phyloP scores from a whole-genome alignment of 2,113 vertebrate genomes.

The Melospiza georgiana region DNA sequence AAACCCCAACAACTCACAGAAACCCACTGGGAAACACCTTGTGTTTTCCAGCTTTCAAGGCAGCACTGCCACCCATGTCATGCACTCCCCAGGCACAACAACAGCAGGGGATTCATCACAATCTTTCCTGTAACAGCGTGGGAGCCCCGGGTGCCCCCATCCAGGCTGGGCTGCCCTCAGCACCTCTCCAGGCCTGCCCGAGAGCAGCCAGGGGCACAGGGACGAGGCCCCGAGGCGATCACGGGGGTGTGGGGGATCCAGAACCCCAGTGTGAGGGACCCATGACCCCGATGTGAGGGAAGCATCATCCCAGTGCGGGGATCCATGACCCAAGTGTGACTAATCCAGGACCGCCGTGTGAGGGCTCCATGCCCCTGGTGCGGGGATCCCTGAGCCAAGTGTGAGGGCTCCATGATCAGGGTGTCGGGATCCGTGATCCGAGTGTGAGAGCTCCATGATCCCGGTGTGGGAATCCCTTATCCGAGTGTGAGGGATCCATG shows the following conservation, averaged over 20 bases:
- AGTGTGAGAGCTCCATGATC: accelerated
- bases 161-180: not conserved
- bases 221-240: too few relatives aligned
- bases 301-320: accelerated
- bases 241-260: not conserved
- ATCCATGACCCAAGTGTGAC: accelerated
- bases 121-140: too few relatives aligned
- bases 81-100: not conserved
- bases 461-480: not conserved
- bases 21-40: not conserved
- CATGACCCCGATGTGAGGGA: not conserved
- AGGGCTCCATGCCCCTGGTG: accelerated
- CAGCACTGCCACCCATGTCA: not conserved
- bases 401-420: too few relatives aligned
- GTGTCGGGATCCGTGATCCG: not conserved
- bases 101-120: not conserved
- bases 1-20: accelerated
- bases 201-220: too few relatives aligned
- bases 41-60: not conserved
- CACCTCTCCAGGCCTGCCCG: not conserved
- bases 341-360: not conserved
- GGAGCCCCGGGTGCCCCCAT: accelerated
- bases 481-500: accelerated
- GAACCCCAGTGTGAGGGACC: accelerated
- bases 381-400: accelerated